Conservation (phyloP, 1,140 invertebrate species). For the Vanessa tameamea region DNA sequence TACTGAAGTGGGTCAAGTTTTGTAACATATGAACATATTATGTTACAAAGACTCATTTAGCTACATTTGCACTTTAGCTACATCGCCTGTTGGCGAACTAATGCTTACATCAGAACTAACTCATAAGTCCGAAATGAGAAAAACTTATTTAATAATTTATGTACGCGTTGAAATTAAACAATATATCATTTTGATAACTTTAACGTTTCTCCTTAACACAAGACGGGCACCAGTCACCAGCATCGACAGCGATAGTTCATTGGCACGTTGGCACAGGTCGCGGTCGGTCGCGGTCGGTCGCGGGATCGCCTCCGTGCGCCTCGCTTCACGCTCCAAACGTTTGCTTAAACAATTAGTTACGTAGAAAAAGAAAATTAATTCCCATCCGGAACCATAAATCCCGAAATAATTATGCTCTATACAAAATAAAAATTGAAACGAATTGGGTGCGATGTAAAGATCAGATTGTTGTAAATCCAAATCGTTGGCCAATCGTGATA, state of each 20-base stretch:
- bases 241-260: background rate
- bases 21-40: background rate
- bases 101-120: background rate
- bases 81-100: background rate
- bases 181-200: background rate
- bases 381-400: too few species aligned
- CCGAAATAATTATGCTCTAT: too few species aligned
- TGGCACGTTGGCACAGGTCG: background rate
- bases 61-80: constrained; percentile 1
- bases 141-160: too few species aligned
- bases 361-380: too few species aligned
- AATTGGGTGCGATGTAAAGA: too few species aligned
- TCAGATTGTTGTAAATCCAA: too few species aligned
- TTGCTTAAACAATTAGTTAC: background rate
- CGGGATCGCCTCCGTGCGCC: background rate
- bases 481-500: too few species aligned
- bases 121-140: too few species aligned
- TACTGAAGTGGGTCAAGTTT: background rate
- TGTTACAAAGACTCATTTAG: background rate
- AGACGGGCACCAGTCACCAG: background rate
- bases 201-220: background rate
- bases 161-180: too few species aligned
- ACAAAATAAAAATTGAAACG: too few species aligned
- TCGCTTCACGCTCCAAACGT: background rate
- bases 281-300: background rate